phyloP scores from a whole-genome alignment of 2,113 vertebrate species.

The Tupaia chinensis region DNA sequence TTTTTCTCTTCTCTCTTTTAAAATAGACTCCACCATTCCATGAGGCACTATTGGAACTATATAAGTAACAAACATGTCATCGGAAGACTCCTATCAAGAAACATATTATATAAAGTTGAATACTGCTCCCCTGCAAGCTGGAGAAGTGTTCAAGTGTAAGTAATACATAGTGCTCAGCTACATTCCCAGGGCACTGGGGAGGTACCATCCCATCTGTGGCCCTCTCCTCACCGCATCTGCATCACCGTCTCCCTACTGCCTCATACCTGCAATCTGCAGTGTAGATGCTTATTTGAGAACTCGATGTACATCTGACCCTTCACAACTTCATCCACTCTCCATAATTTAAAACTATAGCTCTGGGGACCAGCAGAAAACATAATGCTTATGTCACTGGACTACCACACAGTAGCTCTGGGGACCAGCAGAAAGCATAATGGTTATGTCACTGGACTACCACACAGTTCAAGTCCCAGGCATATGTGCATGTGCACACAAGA shows the following conservation, averaged over 20 bases:
- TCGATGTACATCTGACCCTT: background rate
- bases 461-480: too few relatives aligned
- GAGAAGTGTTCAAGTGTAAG: background rate
- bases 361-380: too few relatives aligned
- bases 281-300: background rate
- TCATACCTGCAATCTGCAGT: background rate
- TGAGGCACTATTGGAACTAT: background rate
- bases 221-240: background rate
- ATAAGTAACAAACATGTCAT: background rate
- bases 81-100: background rate
- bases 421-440: too few relatives aligned
- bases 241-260: background rate
- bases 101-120: background rate
- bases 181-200: background rate
- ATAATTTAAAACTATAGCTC: background rate
- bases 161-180: background rate
- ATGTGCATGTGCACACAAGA: too few relatives aligned
- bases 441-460: too few relatives aligned
- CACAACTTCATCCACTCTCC: background rate
- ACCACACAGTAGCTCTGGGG: too few relatives aligned
- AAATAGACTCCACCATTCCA: background rate
- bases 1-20: constrained; percentile 8
- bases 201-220: accelerated
- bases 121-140: background rate
- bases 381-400: too few relatives aligned